Base-by-base conservation (phyloP, 2,888 invertebrate genomes). In the Drosophila sordidula region DNA sequence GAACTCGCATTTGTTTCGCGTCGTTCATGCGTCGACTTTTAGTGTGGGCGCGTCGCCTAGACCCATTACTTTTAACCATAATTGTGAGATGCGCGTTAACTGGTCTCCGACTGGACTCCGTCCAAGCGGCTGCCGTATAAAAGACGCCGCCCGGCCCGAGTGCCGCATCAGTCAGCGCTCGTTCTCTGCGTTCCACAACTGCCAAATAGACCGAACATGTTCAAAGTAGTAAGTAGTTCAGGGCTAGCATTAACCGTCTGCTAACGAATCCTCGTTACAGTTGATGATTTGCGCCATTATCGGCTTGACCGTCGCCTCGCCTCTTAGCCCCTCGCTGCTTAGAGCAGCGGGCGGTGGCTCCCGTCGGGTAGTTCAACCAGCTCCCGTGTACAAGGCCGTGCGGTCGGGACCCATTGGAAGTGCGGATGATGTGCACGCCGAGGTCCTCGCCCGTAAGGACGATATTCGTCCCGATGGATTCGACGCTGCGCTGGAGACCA, bases 381-480 rank as follows among this genome's bases (percentile, higher is more conserved):
- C 25, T 2, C 36, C 50, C 4, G 46, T 16, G 9, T 5, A 22
- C 11, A 22, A n/a, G 32, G 22, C 12, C 6, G 44, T 38, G 8
- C 50, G n/a, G 39, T 9, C 12, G 0, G 41, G 34, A 2, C 25
- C 25, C 25, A 42, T 58, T 6, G 29, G 11, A 6, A 16, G 8
- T n/a, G 41, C 42, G 16, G 83, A 79, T 36, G 86, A 87, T 45
- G 63, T 36, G 18, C 65, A 75, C 41, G 89, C 82, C 6, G 81
- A 82, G 11, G 61, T 77, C 4, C 63, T 79, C 32, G 12, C 51
- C 6, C 69, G 70, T 12, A n/a, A 44, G 11, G 78, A 80, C 4
- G 88, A 90, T 41, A 81, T 90, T 1, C 76, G 80, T 12, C 45
- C 88, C 39, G 87, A 90, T 74, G 91, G 90, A 6, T 90, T 89